phyloP scores from a whole-genome alignment of 2,888 invertebrate species.

The Muschampia staudingeri region DNA sequence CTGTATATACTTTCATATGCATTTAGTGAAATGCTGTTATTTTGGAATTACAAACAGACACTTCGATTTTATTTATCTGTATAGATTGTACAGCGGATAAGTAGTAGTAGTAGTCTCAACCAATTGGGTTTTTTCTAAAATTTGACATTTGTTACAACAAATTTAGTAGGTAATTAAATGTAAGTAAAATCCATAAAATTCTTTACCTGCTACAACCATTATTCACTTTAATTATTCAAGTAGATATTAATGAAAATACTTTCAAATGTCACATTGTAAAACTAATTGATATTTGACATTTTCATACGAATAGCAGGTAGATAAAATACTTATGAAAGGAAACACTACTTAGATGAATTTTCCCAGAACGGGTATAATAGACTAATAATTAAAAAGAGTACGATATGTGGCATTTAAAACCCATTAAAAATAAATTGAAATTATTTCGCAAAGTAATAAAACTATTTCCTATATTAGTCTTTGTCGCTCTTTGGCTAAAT shows the following conservation, averaged over 20 bases:
- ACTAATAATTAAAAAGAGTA: slow-evolving; percentile 39
- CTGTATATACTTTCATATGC: too few species aligned
- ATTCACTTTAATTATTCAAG: too few species aligned
- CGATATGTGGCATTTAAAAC: slow-evolving; percentile 34
- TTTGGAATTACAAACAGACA: too few species aligned
- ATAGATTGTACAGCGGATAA: too few species aligned
- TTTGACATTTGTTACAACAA: too few species aligned
- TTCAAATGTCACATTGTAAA: slow-evolving; percentile 4
- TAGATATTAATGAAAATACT: background rate
- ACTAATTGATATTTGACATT: slow-evolving; percentile 23
- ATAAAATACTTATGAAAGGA: background rate
- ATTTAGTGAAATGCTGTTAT: too few species aligned
- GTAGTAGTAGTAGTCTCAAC: too few species aligned
- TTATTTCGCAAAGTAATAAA: slow-evolving; percentile 56
- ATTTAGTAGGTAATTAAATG: too few species aligned
- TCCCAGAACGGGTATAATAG: slow-evolving; percentile 31
- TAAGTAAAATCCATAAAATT: background rate
- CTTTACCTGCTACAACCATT: background rate
- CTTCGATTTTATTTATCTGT: too few species aligned
- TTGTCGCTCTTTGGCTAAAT: slow-evolving; percentile 66
- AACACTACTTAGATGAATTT: slow-evolving; percentile 8
- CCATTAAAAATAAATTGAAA: slow-evolving; percentile 43
- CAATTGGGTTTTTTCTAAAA: too few species aligned
- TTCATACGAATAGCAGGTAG: background rate
- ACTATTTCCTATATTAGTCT: slow-evolving; percentile 76